Conservation (phyloP, 2,888 invertebrate species). For the Latrodectus hesperus region DNA sequence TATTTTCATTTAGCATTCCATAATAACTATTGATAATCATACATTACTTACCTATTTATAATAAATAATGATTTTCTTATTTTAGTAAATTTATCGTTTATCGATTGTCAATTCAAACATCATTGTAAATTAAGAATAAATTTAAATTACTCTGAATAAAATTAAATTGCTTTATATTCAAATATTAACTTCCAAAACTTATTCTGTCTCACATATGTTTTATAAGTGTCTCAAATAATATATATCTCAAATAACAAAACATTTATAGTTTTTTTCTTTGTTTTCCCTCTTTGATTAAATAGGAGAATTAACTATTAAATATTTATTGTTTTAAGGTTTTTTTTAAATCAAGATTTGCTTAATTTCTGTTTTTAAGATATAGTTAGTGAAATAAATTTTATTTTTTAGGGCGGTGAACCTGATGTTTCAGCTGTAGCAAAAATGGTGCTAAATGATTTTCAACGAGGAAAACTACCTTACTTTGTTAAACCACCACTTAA, state of each 20-base stretch:
- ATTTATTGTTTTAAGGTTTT: neutral
- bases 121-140: too few relatives aligned
- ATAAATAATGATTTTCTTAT: too few relatives aligned
- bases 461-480: conserved; percentile 96
- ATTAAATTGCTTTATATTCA: too few relatives aligned
- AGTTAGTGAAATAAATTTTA: neutral
- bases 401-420: conserved; percentile 89
- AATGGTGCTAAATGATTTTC: conserved; percentile 99
- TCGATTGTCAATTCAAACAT: too few relatives aligned
- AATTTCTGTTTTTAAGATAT: neutral
- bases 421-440: conserved; percentile 90
- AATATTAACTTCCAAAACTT: too few relatives aligned
- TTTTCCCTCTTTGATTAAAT: too few relatives aligned
- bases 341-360: neutral
- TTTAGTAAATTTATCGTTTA: too few relatives aligned
- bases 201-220: too few relatives aligned
- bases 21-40: neutral
- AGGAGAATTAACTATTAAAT: neutral
- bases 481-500: conserved; percentile 87
- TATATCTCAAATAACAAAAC: too few relatives aligned
- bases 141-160: too few relatives aligned
- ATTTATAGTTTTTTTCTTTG: too few relatives aligned
- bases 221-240: too few relatives aligned
- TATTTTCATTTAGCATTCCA: neutral
- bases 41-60: neutral